Conservation (phyloP, 2,113 vertebrate species). For the Anolis carolinensis region DNA sequence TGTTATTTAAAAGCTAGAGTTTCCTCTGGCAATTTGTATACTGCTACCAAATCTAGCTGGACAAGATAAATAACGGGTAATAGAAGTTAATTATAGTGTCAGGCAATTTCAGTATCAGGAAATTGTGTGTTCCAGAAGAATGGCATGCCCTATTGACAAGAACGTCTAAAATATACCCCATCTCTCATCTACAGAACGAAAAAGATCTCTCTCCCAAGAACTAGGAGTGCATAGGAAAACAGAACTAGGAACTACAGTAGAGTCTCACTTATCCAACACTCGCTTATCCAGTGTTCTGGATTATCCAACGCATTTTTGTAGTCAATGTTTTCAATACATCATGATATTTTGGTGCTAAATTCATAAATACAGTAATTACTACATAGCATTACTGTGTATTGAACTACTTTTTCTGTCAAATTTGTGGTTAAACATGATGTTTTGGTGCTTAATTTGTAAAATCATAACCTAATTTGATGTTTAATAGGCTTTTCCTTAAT, state of each 20-base stretch:
- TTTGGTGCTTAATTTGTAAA: too few species aligned
- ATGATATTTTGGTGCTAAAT: too few species aligned
- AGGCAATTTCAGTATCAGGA: slow-evolving; percentile 17
- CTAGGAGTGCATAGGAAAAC: not conserved
- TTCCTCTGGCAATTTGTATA: not conserved
- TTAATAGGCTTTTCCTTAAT: too few species aligned
- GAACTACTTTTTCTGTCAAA: too few species aligned
- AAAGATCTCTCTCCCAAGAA: not conserved
- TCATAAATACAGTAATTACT: too few species aligned
- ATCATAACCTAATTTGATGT: too few species aligned
- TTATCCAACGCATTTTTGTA: too few species aligned
- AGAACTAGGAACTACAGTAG: not conserved
- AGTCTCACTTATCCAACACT: too few species aligned
- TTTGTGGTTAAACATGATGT: too few species aligned
- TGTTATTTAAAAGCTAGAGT: slow-evolving; percentile 12
- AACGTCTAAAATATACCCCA: not conserved
- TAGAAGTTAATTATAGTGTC: slow-evolving; percentile 26
- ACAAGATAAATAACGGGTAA: slow-evolving; percentile 16
- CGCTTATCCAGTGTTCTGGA: too few species aligned
- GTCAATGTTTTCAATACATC: too few species aligned
- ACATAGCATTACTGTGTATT: too few species aligned
- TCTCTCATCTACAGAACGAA: not conserved
- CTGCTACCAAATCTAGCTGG: slow-evolving; percentile 11
- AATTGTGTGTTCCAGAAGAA: not conserved
- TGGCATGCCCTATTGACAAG: slow-evolving; percentile 13